These are phyloP conservation scores for Acrocephalus scirpaceus DNA, from an alignment of 2,797 vertebrate genomes.

Conservation along the genomic window DNA sequence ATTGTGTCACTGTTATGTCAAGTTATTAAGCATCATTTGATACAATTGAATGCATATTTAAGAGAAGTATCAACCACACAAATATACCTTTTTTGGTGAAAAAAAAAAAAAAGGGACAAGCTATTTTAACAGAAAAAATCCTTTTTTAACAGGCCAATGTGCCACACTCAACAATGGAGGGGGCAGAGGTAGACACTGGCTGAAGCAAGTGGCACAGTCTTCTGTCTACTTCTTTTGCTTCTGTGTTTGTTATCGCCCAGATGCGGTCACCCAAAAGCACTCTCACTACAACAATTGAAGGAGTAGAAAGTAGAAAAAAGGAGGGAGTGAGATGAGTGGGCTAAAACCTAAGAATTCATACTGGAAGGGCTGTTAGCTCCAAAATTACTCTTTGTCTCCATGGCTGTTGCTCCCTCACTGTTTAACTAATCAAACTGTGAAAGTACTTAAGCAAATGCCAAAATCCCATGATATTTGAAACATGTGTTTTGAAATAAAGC, in stretches of 20 bases:
- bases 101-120: background rate
- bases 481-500: background rate
- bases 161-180: accelerated
- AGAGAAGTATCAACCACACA: background rate
- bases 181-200: background rate
- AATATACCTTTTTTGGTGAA: background rate
- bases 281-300: accelerated
- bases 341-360: background rate
- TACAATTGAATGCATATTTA: background rate
- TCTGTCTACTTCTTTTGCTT: background rate
- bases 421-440: background rate
- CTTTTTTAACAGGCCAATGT: background rate
- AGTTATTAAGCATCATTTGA: background rate
- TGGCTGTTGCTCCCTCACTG: background rate
- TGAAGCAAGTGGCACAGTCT: accelerated
- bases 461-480: background rate
- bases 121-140: background rate
- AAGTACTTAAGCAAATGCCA: background rate
- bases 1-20: background rate
- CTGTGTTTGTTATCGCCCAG: background rate
- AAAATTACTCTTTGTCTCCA: background rate
- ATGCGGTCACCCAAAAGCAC: background rate
- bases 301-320: background rate
- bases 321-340: accelerated
- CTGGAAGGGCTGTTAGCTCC: background rate